Evolutionary conservation across 2,113 vertebrate species (phyloP).

Genomic region (Anhinga anhinga): DNA sequence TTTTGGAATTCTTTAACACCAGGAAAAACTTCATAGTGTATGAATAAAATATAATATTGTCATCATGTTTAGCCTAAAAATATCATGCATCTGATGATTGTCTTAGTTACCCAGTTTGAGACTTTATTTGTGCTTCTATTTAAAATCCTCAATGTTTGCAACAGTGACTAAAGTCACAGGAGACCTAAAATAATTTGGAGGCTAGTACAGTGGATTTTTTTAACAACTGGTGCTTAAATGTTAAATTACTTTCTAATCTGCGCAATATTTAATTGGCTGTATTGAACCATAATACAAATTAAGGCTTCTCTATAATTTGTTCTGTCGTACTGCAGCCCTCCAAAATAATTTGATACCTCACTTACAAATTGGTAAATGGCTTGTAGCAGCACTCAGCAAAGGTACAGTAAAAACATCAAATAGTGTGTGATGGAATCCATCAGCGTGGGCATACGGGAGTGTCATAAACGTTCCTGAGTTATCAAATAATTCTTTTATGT

Average conservation of each 20-base stretch:
- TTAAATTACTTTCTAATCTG: conserved; percentile 74
- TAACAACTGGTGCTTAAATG: conserved; percentile 63
- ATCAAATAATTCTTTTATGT: background rate
- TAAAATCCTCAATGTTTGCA: conserved; percentile 13
- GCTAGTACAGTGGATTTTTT: conserved; percentile 47
- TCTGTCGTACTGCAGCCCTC: conserved; percentile 65
- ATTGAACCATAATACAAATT: conserved; percentile 75
- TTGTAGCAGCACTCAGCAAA: conserved; percentile 49
- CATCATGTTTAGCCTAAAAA: conserved; percentile 29
- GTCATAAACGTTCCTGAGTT: background rate
- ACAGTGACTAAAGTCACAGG: background rate
- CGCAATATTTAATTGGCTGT: conserved; percentile 76
- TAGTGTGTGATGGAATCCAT: background rate
- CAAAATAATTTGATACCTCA: conserved; percentile 74
- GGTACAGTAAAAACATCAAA: conserved; percentile 5
- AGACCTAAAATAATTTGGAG: conserved; percentile 42
- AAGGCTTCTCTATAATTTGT: conserved; percentile 73
- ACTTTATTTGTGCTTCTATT: conserved; percentile 15
- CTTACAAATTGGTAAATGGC: conserved; percentile 67
- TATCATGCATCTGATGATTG: background rate
- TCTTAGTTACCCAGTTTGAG: conserved; percentile 35
- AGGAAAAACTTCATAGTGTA: background rate
- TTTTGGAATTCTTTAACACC: background rate
- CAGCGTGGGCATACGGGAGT: background rate
- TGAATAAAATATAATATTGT: background rate